Percentiles rank a stretch among this genome's conserved stretches.
Conservation (phyloP, 2,888 invertebrate genomes). For the Ennomos quercinarius region DNA sequence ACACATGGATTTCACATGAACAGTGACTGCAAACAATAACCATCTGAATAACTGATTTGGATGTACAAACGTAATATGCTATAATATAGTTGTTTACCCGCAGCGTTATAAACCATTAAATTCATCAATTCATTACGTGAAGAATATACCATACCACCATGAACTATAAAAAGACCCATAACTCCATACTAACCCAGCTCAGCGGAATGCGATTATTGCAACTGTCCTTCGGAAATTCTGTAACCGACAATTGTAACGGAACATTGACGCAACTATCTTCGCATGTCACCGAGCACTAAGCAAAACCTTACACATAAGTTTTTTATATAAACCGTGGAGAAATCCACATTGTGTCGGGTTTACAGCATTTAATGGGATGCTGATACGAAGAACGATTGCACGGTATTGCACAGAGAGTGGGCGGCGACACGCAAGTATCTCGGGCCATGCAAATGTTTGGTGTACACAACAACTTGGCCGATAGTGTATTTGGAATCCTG, state of each 20-base stretch:
- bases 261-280: constrained; percentile 63
- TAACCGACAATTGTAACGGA: constrained; percentile 49
- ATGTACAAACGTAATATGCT: too few species aligned
- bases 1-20: too few species aligned
- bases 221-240: constrained; percentile 33
- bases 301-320: constrained; percentile 62
- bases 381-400: constrained; percentile 76
- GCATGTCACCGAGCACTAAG: constrained; percentile 67
- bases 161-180: constrained; percentile 20
- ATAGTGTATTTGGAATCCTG: constrained; percentile 76
- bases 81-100: too few species aligned
- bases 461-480: constrained; percentile 64
- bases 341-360: constrained; percentile 69
- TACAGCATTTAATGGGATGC: constrained; percentile 76
- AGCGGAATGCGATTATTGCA: constrained; percentile 29
- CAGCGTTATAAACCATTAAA: too few species aligned
- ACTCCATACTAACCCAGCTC: constrained; percentile 26
- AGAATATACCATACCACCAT: neutral
- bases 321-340: constrained; percentile 65
- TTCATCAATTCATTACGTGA: neutral
- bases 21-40: too few species aligned
- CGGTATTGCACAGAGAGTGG: constrained; percentile 75
- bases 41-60: too few species aligned
- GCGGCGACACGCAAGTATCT: constrained; percentile 78
- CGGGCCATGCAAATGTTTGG: constrained; percentile 75